Evolutionary conservation across 2,113 vertebrate species (phyloP), one percentile per base, ranked within the genome.

Genomic region (Zingel zingel): DNA sequence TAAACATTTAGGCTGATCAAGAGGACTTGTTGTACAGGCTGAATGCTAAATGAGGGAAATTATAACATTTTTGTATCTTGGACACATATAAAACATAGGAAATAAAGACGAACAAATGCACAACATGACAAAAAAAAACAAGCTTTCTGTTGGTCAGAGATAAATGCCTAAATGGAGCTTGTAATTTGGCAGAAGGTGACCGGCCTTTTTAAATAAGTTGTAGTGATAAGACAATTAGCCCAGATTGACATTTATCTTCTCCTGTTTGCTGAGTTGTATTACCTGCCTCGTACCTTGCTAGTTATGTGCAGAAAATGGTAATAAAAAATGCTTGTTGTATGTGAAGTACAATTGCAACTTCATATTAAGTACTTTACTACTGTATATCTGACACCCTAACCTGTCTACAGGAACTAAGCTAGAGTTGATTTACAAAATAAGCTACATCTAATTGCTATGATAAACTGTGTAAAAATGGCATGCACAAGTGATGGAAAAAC

Each of bases 1-100:
- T 77, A 77, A 84, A 78, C 72, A 75, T 68, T 83, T 21, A 45
- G 45, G 56, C 59, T 63, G 62, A 88, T 86, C 73, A 65, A 36
- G 51, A 75, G 59, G 77, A 61, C 65, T 36, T 59, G 65, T 68
- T 74, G 69, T 47, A 19, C 59, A 76, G 39, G 67, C 61, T 74
- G 68, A 43, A 47, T 54, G 67, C 77, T 61, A 23, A 74, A 36
- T 21, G 16, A 53, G n/a, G 13, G 48, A 43, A 74, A 84, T 27
- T 3, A 43, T 54, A 23, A 10, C 1, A 0, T 33, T 30, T 77
- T 66, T 27, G n/a, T 18, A 50, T 68, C 62, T 15, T 45, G 15
- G 2, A 16, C 8, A 9, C 3, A 6, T 21, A 21, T 15, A 19
- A 56, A 19, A 30, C 33, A 30, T 59, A 65, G 48, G 51, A n/a